These are phyloP conservation scores for Fregetta grallaria DNA, from an alignment of 2,113 vertebrate genomes.

Conservation along the genomic window DNA sequence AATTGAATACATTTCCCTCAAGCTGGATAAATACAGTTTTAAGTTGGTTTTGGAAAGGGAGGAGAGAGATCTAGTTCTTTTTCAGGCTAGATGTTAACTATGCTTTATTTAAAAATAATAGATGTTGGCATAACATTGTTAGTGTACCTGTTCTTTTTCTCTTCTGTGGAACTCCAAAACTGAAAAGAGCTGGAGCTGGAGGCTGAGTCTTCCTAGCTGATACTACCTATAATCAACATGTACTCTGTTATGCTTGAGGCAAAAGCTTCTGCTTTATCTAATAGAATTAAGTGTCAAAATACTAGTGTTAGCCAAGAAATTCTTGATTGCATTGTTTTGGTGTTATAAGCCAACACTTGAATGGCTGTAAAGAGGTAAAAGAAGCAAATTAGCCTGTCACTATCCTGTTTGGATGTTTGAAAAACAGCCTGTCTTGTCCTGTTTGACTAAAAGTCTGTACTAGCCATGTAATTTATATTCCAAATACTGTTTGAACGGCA, in stretches of 20 bases:
- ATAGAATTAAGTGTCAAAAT: neutral
- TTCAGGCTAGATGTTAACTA: neutral
- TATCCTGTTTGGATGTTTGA: too few species aligned
- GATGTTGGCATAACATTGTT: neutral
- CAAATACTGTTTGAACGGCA: neutral
- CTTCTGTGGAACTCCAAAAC: neutral
- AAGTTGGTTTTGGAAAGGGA: neutral
- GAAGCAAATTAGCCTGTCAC: neutral
- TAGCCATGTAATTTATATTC: neutral
- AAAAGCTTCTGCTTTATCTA: neutral
- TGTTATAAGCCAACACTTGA: neutral
- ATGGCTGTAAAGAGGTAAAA: neutral
- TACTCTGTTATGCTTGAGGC: neutral
- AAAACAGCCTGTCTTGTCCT: neutral
- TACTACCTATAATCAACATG: neutral
- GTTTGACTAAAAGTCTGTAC: neutral
- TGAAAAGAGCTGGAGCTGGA: neutral
- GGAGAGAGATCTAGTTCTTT: neutral
- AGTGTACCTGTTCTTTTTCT: neutral
- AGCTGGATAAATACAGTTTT: neutral
- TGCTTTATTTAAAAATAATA: neutral
- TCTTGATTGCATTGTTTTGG: neutral
- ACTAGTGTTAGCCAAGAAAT: neutral
- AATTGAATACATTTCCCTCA: neutral
- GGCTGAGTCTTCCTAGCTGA: neutral